Evolutionary conservation across 2,113 vertebrate species (phyloP), one percentile per base, ranked within the genome.

Genomic region (Megalops atlanticus): DNA sequence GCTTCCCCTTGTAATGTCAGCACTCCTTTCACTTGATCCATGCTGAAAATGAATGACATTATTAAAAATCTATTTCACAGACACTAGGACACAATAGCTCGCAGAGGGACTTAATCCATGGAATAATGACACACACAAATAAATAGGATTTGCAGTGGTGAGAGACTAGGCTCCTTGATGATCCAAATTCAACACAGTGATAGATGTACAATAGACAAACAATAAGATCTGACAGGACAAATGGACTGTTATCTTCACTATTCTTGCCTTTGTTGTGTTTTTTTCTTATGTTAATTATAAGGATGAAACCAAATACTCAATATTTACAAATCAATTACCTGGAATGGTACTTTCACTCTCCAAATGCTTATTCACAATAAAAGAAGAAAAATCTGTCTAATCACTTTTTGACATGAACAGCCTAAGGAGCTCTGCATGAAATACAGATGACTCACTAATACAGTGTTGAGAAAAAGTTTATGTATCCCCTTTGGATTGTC

Each of bases 21-120:
- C 79, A 98, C 96, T 0, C 98, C 96, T 85, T 99, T 99, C 89
- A 99, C 97, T 82, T 99, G 97, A 89, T 99, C 98, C 83, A 96
- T 95, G 83, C 98, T 99, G 88, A 40, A 93, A 94, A 45, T 85
- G 2, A 84, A 38, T 4, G 14, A 16, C 49, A 77, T 47, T 27
- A 68, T 24, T 27, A 40, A 15, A 4, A 3, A 58, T n/a, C n/a
- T n/a, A 58, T 58, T 58, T n/a, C 1, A n/a, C 21, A 2, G 52
- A 58, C 24, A n/a, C 27, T 64, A 58, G 52, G 21, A 58, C 24
- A 58, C 24, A n/a, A n/a, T n/a, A 6, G 24, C 52, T n/a, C 1
- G 24, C 24, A 58, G 14, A n/a, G n/a, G n/a, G n/a, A 45, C 43
- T 45, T 45, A 45, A 45, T 6, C 43, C 43, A 10, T 49, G 14